These are phyloP conservation scores for Pluvialis apricaria DNA, from an alignment of 2,113 vertebrate species.

Conservation along the genomic window DNA sequence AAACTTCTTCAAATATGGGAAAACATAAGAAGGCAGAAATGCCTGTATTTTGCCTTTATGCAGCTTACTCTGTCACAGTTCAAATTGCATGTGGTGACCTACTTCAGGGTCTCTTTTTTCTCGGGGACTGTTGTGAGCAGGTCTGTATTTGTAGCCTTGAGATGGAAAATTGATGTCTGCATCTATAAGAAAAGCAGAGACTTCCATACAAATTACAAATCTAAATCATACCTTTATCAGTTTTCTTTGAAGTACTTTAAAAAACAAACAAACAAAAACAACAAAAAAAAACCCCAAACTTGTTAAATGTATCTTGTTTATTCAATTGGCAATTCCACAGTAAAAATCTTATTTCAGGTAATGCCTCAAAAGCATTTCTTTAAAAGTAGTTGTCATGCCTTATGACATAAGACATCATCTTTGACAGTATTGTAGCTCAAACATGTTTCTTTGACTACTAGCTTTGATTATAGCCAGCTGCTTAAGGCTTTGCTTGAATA, in stretches of 20 bases:
- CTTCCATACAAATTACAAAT: neutral
- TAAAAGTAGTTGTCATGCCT: neutral
- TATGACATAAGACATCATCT: neutral
- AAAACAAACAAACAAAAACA: neutral
- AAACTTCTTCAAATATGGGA: neutral
- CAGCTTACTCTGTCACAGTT: neutral
- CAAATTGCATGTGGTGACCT: neutral
- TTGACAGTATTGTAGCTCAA: neutral
- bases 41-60: neutral
- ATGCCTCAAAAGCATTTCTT: neutral
- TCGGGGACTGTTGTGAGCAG: neutral
- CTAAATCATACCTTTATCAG: neutral
- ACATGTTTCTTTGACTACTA: neutral
- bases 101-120: neutral
- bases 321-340: neutral
- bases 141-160: neutral
- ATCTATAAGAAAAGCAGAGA: neutral
- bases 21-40: neutral
- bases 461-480: neutral
- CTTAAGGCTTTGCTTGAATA: neutral
- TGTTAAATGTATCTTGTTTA: neutral
- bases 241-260: neutral
- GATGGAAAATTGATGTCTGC: neutral
- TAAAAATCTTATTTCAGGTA: neutral
- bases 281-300: neutral